phyloP scores from a whole-genome alignment of 2,888 invertebrate genomes.

The Arctia plantaginis region DNA sequence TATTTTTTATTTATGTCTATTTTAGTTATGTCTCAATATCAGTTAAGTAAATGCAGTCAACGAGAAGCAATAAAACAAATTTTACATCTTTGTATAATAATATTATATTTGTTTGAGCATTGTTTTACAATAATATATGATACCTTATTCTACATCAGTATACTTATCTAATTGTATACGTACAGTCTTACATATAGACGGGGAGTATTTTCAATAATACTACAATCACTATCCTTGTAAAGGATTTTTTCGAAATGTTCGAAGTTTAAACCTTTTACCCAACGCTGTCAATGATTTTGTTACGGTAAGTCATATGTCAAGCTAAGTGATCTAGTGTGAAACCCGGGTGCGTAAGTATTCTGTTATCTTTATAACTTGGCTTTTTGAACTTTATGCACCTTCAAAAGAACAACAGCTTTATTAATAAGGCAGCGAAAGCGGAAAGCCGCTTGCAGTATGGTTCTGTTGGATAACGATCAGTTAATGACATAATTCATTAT shows the following conservation, averaged over 20 bases:
- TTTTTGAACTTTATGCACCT: neutral
- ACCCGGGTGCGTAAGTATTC: neutral
- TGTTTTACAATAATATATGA: conserved; percentile 38
- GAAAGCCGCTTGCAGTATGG: neutral
- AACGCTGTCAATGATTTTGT: neutral
- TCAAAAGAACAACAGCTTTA: neutral
- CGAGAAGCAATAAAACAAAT: conserved; percentile 8
- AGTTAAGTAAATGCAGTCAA: neutral
- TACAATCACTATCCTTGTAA: neutral
- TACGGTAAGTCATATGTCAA: neutral
- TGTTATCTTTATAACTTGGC: neutral
- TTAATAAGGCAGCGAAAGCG: neutral
- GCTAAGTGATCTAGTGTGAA: neutral
- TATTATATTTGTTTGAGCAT: conserved; percentile 56
- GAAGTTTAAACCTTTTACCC: neutral
- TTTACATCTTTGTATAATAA: conserved; percentile 29
- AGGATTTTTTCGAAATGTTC: neutral
- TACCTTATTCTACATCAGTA: conserved; percentile 35
- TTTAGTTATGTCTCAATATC: neutral
- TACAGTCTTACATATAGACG: conserved; percentile 42
- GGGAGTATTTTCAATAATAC: conserved; percentile 20
- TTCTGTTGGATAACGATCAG: neutral
- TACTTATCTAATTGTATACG: conserved; percentile 41
- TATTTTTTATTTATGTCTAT: too few species aligned
- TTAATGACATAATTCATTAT: neutral